Base-by-base conservation (phyloP, 2,113 vertebrate species). In the Cisticola juncidis region DNA sequence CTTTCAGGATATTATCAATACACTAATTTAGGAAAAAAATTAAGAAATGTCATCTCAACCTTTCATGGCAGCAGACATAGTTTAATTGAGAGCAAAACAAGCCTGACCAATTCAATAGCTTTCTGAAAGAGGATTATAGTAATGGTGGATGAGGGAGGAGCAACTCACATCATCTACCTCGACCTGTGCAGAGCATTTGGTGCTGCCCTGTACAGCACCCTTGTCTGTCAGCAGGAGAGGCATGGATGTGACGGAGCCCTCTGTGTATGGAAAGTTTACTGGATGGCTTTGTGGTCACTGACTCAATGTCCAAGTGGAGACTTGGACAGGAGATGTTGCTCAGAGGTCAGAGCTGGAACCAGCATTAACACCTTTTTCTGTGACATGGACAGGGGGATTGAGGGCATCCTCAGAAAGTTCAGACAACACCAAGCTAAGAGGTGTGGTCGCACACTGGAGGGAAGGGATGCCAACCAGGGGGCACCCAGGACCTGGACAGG, bases 311-410 rank as follows among this genome's bases (percentile, higher is more conserved):
- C 29, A 24, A 2, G 7, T 21, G 40, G 40, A n/a, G n/a, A 11
- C 15, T 2, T 19, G 29, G n/a, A n/a, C 5, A 13, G 8, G 28
- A 21, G 56, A 9, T 5, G 10, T 6, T n/a, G 35, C 28, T n/a
- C 20, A 29, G 64, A 24, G 9, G 5, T 69, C 38, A 12, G 14
- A 45, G 28, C 0, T n/a, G 38, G 20, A 54, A 4, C 15, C 20
- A 40, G 24, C 8, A 8, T 0, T 40, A 12, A 40, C 12, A 13
- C 5, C 24, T 40, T 14, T 36, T 33, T 14, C 0, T 0, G 7
- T 44, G 36, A 6, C 9, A 8, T 18, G 53, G 36, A 9, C 36
- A 36, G 36, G 11, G 16, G 4, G 8, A 29, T 17, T 20, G 25
- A 25, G 6, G 61, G 4, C 11, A 22, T 14, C 10, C 21, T 66